These are phyloP conservation scores for Aegotheles bennettii DNA, from an alignment of 2,113 vertebrate species.

Conservation along the genomic window DNA sequence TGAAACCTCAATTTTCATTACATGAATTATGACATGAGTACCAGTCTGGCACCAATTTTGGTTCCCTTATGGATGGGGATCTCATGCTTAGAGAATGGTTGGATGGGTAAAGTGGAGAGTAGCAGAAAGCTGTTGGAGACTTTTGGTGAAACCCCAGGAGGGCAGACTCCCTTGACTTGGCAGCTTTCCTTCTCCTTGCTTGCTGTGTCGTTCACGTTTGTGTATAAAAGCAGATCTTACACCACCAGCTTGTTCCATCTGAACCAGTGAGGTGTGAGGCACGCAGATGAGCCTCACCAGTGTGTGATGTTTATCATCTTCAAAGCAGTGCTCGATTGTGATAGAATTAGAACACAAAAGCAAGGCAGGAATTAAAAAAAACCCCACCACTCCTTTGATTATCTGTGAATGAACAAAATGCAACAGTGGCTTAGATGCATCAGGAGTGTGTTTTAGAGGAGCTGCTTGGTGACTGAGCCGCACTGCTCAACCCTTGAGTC, in stretches of 20 bases:
- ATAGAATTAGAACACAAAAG: not conserved
- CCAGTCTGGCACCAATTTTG: not conserved
- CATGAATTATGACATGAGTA: not conserved
- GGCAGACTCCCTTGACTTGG: not conserved
- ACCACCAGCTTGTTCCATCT: not conserved
- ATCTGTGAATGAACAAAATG: not conserved
- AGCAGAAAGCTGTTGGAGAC: not conserved
- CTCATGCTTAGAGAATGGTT: not conserved
- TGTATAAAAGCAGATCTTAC: not conserved
- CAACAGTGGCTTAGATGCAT: not conserved
- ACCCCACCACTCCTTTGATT: slow-evolving; percentile 1
- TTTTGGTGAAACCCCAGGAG: not conserved
- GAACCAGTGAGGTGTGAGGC: not conserved
- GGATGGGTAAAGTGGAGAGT: not conserved
- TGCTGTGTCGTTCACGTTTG: not conserved
- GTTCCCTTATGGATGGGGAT: not conserved
- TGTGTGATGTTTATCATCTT: not conserved
- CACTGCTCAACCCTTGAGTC: not conserved
- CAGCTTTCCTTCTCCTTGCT: not conserved
- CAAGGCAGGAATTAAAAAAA: not conserved
- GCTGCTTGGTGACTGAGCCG: not conserved
- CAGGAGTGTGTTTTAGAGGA: not conserved
- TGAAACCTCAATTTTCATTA: not conserved
- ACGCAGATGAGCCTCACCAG: not conserved
- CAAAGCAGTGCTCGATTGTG: not conserved